Evolutionary conservation across 23 tunicate species (phyloP).

Genomic region (Clavelina lepadiformis): DNA sequence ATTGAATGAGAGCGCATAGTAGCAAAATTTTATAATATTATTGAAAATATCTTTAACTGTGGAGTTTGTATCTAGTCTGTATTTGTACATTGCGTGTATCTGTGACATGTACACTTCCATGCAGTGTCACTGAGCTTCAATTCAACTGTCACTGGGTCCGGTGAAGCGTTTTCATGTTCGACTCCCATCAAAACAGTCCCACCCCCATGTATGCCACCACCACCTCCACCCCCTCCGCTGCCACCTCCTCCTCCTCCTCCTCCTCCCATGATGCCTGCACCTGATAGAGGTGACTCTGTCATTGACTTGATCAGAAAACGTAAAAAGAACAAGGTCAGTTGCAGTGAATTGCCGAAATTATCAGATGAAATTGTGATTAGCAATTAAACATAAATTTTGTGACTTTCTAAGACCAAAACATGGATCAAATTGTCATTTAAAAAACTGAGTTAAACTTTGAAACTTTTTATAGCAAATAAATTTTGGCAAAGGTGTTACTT

Average conservation of each 20-base stretch:
- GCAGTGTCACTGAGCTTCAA: conserved; percentile 48
- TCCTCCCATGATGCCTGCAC: conserved; percentile 12
- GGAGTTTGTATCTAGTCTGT: too few relatives aligned
- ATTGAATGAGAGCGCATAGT: too few relatives aligned
- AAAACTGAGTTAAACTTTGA: too few relatives aligned
- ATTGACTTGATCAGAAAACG: conserved; percentile 55
- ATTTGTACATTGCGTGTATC: too few relatives aligned
- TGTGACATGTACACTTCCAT: too few relatives aligned
- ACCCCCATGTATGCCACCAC: conserved; percentile 1
- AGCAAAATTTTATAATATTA: too few relatives aligned
- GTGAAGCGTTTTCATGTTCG: conserved; percentile 31
- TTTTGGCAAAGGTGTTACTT: too few relatives aligned
- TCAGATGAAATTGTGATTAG: background rate
- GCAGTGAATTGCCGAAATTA: background rate
- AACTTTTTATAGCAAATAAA: too few relatives aligned
- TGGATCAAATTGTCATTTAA: too few relatives aligned
- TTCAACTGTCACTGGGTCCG: conserved; percentile 18
- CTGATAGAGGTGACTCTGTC: conserved; percentile 15
- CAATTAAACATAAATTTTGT: background rate
- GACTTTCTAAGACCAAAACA: too few relatives aligned
- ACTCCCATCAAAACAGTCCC: conserved; percentile 49
- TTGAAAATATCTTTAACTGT: too few relatives aligned
- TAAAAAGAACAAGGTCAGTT: conserved; percentile 31
- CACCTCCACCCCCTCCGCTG: conserved; percentile 20
- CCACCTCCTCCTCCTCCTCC: conserved; percentile 51